Percentiles rank a stretch among this genome's conserved stretches.
Evolutionary conservation across 2,113 vertebrate species (phyloP).

Genomic region (Paramisgurnus dabryanus): DNA sequence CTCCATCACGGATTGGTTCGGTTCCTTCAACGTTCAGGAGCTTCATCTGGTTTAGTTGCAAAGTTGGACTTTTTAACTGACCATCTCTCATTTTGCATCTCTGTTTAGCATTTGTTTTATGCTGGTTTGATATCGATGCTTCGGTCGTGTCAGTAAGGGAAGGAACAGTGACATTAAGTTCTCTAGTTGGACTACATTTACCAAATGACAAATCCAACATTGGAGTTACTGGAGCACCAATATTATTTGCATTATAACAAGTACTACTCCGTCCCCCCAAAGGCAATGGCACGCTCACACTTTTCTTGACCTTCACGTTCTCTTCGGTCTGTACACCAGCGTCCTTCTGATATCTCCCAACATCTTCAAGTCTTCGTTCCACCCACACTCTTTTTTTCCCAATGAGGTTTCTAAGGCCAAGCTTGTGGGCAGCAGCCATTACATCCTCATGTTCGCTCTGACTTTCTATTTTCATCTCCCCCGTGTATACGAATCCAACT

Average conservation of each 20-base stretch:
- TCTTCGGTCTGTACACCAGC: slow-evolving; percentile 35
- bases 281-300: background rate
- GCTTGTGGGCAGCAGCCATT: slow-evolving; percentile 74
- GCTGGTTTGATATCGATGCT: background rate
- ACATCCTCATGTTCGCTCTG: slow-evolving; percentile 76
- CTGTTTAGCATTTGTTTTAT: slow-evolving; percentile 16
- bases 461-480: slow-evolving; percentile 76
- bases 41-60: background rate
- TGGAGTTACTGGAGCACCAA: background rate
- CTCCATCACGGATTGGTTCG: background rate
- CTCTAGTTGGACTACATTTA: slow-evolving; percentile 7
- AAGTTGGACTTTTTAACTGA: background rate
- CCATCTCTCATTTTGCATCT: slow-evolving; percentile 29
- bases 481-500: slow-evolving; percentile 84
- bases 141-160: background rate
- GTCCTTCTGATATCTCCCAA: background rate
- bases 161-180: slow-evolving; percentile 7
- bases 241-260: slow-evolving; percentile 25
- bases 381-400: slow-evolving; percentile 47
- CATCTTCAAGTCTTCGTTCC: slow-evolving; percentile 1
- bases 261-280: background rate
- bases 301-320: background rate
- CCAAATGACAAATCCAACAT: slow-evolving; percentile 5
- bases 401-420: slow-evolving; percentile 75
- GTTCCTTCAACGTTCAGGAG: background rate